Base-by-base conservation (phyloP, 2,113 vertebrate species). In the Pithys albifrons region DNA sequence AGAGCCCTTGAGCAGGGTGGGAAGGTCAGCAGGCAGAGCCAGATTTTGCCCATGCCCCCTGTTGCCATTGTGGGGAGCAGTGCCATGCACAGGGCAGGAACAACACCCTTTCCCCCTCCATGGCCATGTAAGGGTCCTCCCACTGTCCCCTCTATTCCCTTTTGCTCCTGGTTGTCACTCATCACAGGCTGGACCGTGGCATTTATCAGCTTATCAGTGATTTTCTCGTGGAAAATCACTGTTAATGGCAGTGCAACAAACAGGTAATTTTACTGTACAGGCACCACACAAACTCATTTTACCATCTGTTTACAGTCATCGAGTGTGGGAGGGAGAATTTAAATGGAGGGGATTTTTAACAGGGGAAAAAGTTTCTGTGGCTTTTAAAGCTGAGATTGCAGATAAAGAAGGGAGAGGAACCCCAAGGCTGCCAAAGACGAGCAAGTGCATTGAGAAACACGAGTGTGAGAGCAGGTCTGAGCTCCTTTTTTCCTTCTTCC, bases 91-190 rank as follows among this genome's bases (percentile, higher is more conserved):
- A 39, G 65, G 28, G 27, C n/a, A 54, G n/a, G 24, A 73, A 59
- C 0, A 5, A 19, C 13, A 35, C 7, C 28, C 9, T 78, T 72
- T 23, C 35, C 25, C 14, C 46, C 29, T 14, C 49, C 3, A 0
- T 35, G 45, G 48, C 45, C 28, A 5, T 13, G 20, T 23, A 43
- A 31, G 33, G 4, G 3, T n/a, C 24, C 16, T 77, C 35, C 24
- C 4, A 1, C 2, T 27, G 14, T 17, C 13, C 3, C 3, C 19
- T 33, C 54, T 4, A 0, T 28, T 75, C 19, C 24, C 27, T 24
- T 72, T 31, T 48, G 49, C 6, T 70, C 43, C 0, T 0, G 9
- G 6, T 12, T 88, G 61, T 74, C 43, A 15, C 37, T 51, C 46
- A 7, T 7, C 52, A n/a, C 16, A 28, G 37, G 24, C 37, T 62